A percentile compares a stretch with the other conserved stretches of the same genome.
Evolutionary conservation across 2,888 invertebrate genomes (phyloP).

Genomic region (Phaedon cochleariae): DNA sequence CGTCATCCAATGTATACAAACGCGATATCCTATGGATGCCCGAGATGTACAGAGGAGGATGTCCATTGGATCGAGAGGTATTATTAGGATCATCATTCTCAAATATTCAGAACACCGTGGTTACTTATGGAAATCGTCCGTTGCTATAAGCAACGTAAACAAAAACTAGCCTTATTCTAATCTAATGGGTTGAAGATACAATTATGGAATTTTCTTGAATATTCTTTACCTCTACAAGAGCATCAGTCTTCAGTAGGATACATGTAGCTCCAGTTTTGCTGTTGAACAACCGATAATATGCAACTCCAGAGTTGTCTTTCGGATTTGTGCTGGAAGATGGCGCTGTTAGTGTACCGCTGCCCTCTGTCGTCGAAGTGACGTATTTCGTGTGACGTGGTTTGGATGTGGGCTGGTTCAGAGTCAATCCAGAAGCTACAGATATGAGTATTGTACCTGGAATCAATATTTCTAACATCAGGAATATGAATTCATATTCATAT

Average conservation of each 20-base stretch:
- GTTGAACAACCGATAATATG: constrained; percentile 73
- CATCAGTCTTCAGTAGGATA: constrained; percentile 81
- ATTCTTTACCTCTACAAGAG: constrained; percentile 66
- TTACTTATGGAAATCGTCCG: no score
- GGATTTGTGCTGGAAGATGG: constrained; percentile 40
- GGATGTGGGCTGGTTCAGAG: constrained; percentile 52
- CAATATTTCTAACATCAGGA: background rate
- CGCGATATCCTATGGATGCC: no score
- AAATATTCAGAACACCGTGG: no score
- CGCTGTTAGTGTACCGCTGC: constrained; percentile 39
- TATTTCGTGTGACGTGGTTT: constrained; percentile 74
- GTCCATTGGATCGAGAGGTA: no score
- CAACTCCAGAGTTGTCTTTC: constrained; percentile 50
- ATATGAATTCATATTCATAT: no score
- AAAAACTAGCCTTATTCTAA: no score
- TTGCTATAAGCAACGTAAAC: no score
- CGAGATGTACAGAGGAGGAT: no score
- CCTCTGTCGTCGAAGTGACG: constrained; percentile 64
- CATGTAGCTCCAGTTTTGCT: constrained; percentile 76
- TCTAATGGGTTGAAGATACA: no score
- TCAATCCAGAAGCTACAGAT: constrained; percentile 47
- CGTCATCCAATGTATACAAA: no score
- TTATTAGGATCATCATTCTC: no score
- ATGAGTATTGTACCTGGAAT: constrained; percentile 42
- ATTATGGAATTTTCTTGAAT: no score